Evolutionary conservation across 2,113 vertebrate species (phyloP).

Genomic region (Athene cunicularia): DNA sequence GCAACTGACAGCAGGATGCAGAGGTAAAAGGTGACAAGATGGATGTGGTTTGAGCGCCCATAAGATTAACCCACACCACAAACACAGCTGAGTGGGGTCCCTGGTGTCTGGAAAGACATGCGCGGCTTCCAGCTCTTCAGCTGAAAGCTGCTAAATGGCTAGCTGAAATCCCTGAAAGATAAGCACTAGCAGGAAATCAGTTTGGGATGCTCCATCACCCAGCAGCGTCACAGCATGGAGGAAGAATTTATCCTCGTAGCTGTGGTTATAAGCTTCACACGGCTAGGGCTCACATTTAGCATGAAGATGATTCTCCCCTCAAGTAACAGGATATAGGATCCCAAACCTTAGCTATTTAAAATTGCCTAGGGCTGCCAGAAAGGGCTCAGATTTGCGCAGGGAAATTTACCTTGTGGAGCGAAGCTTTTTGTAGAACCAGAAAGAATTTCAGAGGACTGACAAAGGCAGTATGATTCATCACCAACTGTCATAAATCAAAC

Average conservation of each 20-base stretch:
- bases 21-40: neutral
- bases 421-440: neutral
- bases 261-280: neutral
- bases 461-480: neutral
- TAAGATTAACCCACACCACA: neutral
- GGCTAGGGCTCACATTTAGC: neutral
- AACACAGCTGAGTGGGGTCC: neutral
- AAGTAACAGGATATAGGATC: neutral
- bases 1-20: neutral
- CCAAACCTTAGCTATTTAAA: neutral
- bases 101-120: accelerated
- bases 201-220: neutral
- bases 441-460: neutral
- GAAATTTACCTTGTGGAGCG: neutral
- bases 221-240: neutral
- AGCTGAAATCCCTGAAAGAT: neutral
- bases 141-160: neutral
- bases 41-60: neutral
- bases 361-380: neutral
- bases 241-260: neutral
- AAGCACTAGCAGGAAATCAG: neutral
- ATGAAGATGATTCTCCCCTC: neutral
- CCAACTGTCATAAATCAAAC: neutral
- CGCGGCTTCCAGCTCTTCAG: neutral
- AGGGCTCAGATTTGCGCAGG: neutral